Percentiles rank a stretch among this genome's conserved stretches.
Conservation (phyloP, 1,140 invertebrate genomes). For the Probaryconus sp. region DNA sequence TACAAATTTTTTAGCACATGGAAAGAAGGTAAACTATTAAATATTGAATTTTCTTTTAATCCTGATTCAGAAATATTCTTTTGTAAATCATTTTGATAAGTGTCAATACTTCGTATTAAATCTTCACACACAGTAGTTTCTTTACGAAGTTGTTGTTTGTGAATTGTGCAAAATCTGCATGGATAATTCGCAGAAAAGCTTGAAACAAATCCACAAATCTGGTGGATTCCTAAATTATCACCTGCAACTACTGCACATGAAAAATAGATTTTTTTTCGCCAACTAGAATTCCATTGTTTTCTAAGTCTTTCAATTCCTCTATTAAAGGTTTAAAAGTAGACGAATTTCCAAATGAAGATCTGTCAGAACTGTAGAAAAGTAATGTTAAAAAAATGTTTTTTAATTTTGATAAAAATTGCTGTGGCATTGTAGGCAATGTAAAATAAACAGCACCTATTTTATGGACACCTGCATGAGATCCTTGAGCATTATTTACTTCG, state of each 20-base stretch:
- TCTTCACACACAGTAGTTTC: background rate
- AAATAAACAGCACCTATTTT: conserved; percentile 64
- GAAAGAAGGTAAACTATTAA: conserved; percentile 18
- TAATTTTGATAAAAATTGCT: conserved; percentile 49
- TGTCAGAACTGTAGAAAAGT: conserved; percentile 63
- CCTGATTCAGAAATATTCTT: conserved; percentile 9
- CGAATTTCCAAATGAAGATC: conserved; percentile 50
- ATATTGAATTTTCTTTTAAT: conserved; percentile 20
- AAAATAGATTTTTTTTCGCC: conserved; percentile 7
- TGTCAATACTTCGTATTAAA: conserved; percentile 1
- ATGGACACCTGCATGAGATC: conserved; percentile 57
- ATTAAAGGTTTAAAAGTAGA: conserved; percentile 53
- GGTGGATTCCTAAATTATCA: conserved; percentile 14
- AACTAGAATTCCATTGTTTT: conserved; percentile 46
- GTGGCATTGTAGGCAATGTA: conserved; percentile 60
- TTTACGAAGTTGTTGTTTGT: conserved; percentile 1
- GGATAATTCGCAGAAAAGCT: conserved; percentile 13
- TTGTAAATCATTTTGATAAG: conserved; percentile 14
- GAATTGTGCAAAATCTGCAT: conserved; percentile 8
- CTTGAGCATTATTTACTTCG: conserved; percentile 48
- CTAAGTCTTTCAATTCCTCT: conserved; percentile 59
- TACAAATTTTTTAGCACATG: conserved; percentile 6
- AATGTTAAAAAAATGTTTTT: conserved; percentile 65
- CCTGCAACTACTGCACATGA: conserved; percentile 4
- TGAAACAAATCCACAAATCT: conserved; percentile 17